phyloP scores from a whole-genome alignment of 2,113 vertebrate genomes.

The Urocitellus parryii region DNA sequence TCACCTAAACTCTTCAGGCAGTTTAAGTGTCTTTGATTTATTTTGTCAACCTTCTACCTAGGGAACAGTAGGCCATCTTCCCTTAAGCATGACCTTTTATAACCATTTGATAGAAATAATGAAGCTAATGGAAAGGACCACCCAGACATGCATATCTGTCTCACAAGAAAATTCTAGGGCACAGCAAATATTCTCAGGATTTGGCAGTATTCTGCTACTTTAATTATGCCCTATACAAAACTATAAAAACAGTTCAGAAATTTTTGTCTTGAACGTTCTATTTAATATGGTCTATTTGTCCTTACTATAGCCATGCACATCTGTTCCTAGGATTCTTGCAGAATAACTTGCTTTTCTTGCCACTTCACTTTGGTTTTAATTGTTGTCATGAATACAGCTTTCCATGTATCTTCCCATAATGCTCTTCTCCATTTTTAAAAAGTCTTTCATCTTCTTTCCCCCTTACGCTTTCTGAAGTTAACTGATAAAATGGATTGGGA shows the following conservation, averaged over 20 bases:
- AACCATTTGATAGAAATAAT: neutral
- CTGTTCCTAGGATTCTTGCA: neutral
- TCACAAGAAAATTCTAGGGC: neutral
- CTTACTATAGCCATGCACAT: neutral
- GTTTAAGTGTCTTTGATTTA: neutral
- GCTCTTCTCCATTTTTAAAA: conserved; percentile 2
- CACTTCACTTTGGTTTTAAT: neutral
- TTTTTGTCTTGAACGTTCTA: neutral
- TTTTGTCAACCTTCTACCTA: neutral
- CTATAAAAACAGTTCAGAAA: neutral
- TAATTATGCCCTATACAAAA: neutral
- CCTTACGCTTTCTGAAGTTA: conserved; percentile 39
- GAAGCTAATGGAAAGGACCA: neutral
- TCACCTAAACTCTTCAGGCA: neutral
- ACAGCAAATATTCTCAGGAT: neutral
- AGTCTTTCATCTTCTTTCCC: conserved; percentile 45
- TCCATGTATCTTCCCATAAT: neutral
- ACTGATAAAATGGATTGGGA: conserved; percentile 23
- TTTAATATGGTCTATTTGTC: neutral
- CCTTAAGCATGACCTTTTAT: neutral
- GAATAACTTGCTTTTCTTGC: neutral
- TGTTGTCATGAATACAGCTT: neutral
- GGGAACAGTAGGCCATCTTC: neutral
- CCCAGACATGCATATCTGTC: neutral
- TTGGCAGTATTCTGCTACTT: neutral